Evolutionary conservation across 2,113 vertebrate species (phyloP), one percentile per base, ranked within the genome.

Genomic region (Sorex fumeus): DNA sequence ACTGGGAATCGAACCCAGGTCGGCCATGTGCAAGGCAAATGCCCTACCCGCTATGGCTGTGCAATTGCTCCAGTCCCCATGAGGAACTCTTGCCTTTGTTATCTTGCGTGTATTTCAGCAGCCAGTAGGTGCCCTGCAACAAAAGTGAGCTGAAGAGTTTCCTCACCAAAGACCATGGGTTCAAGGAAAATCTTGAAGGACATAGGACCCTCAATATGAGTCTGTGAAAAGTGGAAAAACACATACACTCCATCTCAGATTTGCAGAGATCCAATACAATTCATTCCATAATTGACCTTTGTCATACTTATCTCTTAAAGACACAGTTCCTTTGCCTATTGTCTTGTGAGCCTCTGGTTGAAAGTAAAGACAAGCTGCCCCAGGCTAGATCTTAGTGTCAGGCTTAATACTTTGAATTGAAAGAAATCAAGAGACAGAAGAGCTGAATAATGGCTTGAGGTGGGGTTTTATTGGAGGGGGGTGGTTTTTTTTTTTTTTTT

Each of bases 131-230:
- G 30, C 70, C 69, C 66, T 90, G 67, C 10, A 53, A 43, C 57
- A 71, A 19, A 50, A 34, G 47, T 50, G 66, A 86, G 21, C 64
- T 60, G 25, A 28, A 43, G 50, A 19, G 74, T 75, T 30, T 23
- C 28, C 28, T 94, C 66, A 60, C 10, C 47, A 69, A 53, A 85
- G 40, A 60, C 47, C 30, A 2, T 15, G 6, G 7, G 45, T 47
- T 79, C 45, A 67, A 70, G 23, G n/a, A 75, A 77, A 87, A 50
- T 36, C 67, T 82, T 83, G 9, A 95, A 47, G 25, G 66, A 28
- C 70, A 27, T 36, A 36, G 16, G 23, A 23, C 2, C 53, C 25
- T 85, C 71, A 86, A 19, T 66, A 8, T 0, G 70, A 74, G 36
- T 15, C 91, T 93, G 57, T 77, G 36, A 23, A 25, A 64, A 9